These are phyloP conservation scores for Conchocele bisecta DNA, from an alignment of 2,888 invertebrate genomes.

Conservation along the genomic window DNA sequence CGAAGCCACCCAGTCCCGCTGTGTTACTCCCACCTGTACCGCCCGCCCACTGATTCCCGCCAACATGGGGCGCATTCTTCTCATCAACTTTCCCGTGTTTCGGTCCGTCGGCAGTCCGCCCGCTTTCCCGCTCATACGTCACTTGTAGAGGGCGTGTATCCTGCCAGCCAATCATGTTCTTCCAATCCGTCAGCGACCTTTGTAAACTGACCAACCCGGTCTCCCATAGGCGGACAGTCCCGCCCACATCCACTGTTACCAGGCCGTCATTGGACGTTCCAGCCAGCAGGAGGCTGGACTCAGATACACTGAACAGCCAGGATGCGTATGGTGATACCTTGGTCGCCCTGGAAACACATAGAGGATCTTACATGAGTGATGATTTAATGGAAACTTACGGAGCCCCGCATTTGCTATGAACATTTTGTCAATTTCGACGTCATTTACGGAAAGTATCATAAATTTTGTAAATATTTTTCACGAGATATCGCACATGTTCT, in stretches of 20 bases:
- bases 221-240: slow-evolving; percentile 86
- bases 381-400: no score
- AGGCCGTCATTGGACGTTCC: slow-evolving; percentile 84
- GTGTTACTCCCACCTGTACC: slow-evolving; percentile 93
- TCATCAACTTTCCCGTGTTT: slow-evolving; percentile 97
- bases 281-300: slow-evolving; percentile 83
- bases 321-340: slow-evolving; percentile 84
- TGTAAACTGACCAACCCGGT: slow-evolving; percentile 83
- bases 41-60: slow-evolving; percentile 98
- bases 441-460: no score
- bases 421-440: no score
- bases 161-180: slow-evolving; percentile 81
- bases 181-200: slow-evolving; percentile 84
- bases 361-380: no score
- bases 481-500: no score
- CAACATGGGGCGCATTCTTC: slow-evolving; percentile 95
- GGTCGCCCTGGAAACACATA: slow-evolving; percentile 59
- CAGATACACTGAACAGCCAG: slow-evolving; percentile 83
- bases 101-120: slow-evolving; percentile 87
- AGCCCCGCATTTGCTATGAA: no score
- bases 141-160: slow-evolving; percentile 76
- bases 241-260: slow-evolving; percentile 85
- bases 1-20: slow-evolving; percentile 96
- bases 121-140: slow-evolving; percentile 86
- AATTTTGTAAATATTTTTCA: no score